A percentile compares a stretch with the other conserved stretches of the same genome.
These are phyloP conservation scores for Aethina tumida DNA, from an alignment of 1,140 invertebrate genomes.

Conservation along the genomic window DNA sequence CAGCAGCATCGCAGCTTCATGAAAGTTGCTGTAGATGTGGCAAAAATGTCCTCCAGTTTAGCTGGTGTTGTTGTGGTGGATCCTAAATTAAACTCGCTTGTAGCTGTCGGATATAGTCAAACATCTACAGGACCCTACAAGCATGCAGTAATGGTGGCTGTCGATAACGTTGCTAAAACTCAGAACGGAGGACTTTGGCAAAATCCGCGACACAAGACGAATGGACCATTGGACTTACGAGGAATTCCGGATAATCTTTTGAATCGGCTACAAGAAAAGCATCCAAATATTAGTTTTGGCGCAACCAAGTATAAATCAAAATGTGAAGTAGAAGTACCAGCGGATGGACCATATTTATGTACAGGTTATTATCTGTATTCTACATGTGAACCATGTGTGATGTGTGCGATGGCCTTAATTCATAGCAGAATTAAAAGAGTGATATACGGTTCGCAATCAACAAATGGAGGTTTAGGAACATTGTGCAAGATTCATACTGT, in stretches of 20 bases:
- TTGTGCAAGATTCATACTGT: slow-evolving; percentile 66
- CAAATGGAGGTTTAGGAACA: slow-evolving; percentile 60
- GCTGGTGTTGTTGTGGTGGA: slow-evolving; percentile 55
- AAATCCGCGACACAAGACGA: not conserved
- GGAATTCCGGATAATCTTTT: slow-evolving; percentile 25
- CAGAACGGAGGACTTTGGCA: slow-evolving; percentile 74
- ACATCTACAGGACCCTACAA: slow-evolving; percentile 59
- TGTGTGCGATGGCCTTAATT: slow-evolving; percentile 90
- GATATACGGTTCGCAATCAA: slow-evolving; percentile 58
- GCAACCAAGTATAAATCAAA: slow-evolving; percentile 30
- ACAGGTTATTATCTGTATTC: slow-evolving; percentile 83
- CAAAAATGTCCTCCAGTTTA: slow-evolving; percentile 18
- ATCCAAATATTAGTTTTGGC: slow-evolving; percentile 24
- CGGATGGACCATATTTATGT: slow-evolving; percentile 67
- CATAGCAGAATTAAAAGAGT: slow-evolving; percentile 76
- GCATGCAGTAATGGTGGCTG: slow-evolving; percentile 76
- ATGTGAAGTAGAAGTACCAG: slow-evolving; percentile 30
- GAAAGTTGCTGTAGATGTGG: slow-evolving; percentile 46
- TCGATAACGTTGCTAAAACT: slow-evolving; percentile 72
- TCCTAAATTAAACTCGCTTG: slow-evolving; percentile 46
- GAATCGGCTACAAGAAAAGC: slow-evolving; percentile 20
- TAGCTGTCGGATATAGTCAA: slow-evolving; percentile 55
- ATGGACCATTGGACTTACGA: slow-evolving; percentile 8
- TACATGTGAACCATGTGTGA: slow-evolving; percentile 77
- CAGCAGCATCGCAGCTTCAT: slow-evolving; percentile 51